Conservation (phyloP, 1,140 invertebrate genomes). For the Scaptomyza montana region DNA sequence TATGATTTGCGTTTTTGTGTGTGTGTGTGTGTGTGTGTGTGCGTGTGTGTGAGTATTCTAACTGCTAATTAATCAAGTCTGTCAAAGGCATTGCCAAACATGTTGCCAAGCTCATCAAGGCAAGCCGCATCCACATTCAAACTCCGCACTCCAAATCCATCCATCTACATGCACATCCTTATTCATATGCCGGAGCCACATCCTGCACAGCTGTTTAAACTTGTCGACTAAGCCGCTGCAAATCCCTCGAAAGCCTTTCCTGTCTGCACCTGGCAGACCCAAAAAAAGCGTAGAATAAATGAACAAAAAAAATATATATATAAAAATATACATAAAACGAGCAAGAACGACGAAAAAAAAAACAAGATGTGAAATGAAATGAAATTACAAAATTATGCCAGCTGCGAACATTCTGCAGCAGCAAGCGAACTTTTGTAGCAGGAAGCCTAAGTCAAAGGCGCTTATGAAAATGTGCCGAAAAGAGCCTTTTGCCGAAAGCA, state of each 20-base stretch:
- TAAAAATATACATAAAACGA: conserved; percentile 23
- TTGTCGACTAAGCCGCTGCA: conserved; percentile 69
- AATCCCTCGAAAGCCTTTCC: conserved; percentile 64
- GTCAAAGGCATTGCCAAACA: conserved; percentile 42
- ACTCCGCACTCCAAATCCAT: conserved; percentile 4
- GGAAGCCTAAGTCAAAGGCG: conserved; percentile 36
- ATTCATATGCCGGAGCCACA: conserved; percentile 5
- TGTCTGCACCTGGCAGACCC: conserved; percentile 69
- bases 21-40: not conserved
- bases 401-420: conserved; percentile 40
- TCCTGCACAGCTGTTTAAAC: conserved; percentile 56
- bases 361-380: conserved; percentile 45
- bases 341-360: conserved; percentile 24
- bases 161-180: not conserved
- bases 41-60: conserved; percentile 1
- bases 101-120: conserved; percentile 36
- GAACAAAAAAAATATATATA: conserved; percentile 14
- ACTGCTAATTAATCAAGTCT: conserved; percentile 49
- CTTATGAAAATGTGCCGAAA: conserved; percentile 41
- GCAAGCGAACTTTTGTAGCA: conserved; percentile 10
- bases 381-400: conserved; percentile 78
- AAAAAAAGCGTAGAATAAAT: conserved; percentile 10
- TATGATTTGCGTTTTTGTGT: conserved; percentile 25
- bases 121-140: conserved; percentile 7
- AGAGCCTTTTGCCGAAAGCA: conserved; percentile 20